A percentile compares a stretch with the other conserved stretches of the same genome.
Conservation (phyloP, 2,113 vertebrate species). For the Thunnus thynnus region DNA sequence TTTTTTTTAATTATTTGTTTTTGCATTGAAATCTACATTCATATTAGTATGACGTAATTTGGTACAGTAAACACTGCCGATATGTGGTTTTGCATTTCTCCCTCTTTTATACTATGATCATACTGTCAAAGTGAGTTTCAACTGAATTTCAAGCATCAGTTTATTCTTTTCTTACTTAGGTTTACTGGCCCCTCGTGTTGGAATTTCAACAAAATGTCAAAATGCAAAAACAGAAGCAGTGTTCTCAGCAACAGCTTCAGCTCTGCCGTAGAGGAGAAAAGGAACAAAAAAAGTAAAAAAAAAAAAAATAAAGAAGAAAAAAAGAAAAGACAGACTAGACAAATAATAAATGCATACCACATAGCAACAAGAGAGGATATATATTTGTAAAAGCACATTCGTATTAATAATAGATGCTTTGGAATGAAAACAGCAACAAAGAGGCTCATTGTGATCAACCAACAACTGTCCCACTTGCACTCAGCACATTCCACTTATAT, state of each 20-base stretch:
- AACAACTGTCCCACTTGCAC: constrained; percentile 31
- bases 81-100: constrained; percentile 49
- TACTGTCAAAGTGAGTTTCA: constrained; percentile 29
- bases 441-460: constrained; percentile 55
- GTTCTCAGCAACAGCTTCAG: background rate
- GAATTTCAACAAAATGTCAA: constrained; percentile 58
- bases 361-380: constrained; percentile 70
- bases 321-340: constrained; percentile 28
- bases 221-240: constrained; percentile 48
- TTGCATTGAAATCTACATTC: constrained; percentile 80
- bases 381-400: constrained; percentile 83
- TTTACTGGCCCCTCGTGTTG: constrained; percentile 61
- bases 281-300: constrained; percentile 10
- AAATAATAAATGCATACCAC: constrained; percentile 64
- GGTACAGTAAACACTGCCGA: constrained; percentile 68
- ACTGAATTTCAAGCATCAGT: constrained; percentile 47
- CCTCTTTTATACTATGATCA: constrained; percentile 50
- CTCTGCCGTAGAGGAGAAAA: constrained; percentile 16
- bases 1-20: constrained; percentile 64
- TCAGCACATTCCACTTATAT: constrained; percentile 77
- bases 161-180: constrained; percentile 24
- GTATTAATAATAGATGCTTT: constrained; percentile 77
- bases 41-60: constrained; percentile 79
- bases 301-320: constrained; percentile 11
- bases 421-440: constrained; percentile 82